Evolutionary conservation across 2,888 invertebrate genomes (phyloP), one percentile per base, ranked within the genome.

Genomic region (Lasioglossum oenotherae): DNA sequence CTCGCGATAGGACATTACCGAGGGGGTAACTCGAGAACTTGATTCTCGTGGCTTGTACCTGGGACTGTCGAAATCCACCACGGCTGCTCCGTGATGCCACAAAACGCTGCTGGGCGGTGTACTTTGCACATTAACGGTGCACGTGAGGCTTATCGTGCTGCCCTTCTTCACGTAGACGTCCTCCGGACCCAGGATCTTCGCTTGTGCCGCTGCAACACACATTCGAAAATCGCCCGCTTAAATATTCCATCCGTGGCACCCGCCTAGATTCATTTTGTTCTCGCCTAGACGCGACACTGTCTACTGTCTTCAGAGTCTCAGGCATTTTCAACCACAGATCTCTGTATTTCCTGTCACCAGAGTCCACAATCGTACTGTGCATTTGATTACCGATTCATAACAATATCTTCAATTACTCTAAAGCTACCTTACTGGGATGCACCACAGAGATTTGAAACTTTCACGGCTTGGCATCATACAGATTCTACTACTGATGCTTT

Each of bases 121-220:
- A 84, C 98, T 98, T 95, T 98, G 98, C 92, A 98, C 97, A 95
- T 98, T 98, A 92, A 98, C 98, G 78, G 98, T 97, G 95, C 98
- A 98, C 83, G 98, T 98, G 94, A 98, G 96, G 92, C 98, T 98
- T 96, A 98, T 98, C 91, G 98, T 98, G 95, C 98, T 98, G 92
- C 98, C 98, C 95, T 97, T 98, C 96, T 98, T 98, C 93, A 98
- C 98, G 95, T 98, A 98, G 91, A 98, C 98, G 93, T 98, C 98
- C 92, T 97, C 97, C 71, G 98, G 97, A 87, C 98, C 98, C 95
- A 97, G 97, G 94, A 98, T 98, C 95, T 97, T 97, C 74, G 98
- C 98, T 94, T 98, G 98, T 53, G 98, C 98, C 93, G 98, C 98
- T 98, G 97, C 90, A 96, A 96, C 96, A 96, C 85, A 92, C 89